phyloP scores from a whole-genome alignment of 2,797 vertebrate species.

The Sebastes nivosus region DNA sequence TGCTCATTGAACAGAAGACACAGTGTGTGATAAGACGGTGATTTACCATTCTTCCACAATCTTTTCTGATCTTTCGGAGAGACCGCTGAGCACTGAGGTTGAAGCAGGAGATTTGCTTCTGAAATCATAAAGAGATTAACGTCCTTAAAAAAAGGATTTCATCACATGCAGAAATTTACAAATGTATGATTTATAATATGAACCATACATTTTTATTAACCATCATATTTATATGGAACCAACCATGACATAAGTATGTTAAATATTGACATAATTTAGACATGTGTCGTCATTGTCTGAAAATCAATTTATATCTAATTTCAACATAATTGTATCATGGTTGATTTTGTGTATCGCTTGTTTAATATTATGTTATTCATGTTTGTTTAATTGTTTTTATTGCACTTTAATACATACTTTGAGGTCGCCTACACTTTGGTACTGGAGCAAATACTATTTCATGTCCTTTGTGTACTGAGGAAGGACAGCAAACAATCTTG shows the following conservation, averaged over 20 bases:
- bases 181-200: neutral
- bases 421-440: fast-evolving
- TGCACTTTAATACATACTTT: neutral
- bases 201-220: neutral
- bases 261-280: neutral
- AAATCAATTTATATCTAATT: neutral
- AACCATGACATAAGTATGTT: neutral
- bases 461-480: neutral
- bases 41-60: conserved; percentile 93
- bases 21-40: neutral
- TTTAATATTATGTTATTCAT: neutral
- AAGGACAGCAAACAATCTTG: neutral
- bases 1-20: neutral
- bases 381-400: neutral
- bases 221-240: neutral
- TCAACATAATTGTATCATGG: neutral
- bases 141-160: neutral
- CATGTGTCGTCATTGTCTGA: too few species aligned
- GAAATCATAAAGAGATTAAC: conserved; percentile 38
- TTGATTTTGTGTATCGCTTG: neutral
- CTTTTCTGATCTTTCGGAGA: conserved; percentile 86
- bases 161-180: neutral
- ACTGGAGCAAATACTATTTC: neutral
- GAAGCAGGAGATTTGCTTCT: conserved; percentile 69
- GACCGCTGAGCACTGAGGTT: conserved; percentile 53